These are phyloP conservation scores for Orchesella cincta DNA, from an alignment of 1,140 invertebrate genomes.

Conservation along the genomic window DNA sequence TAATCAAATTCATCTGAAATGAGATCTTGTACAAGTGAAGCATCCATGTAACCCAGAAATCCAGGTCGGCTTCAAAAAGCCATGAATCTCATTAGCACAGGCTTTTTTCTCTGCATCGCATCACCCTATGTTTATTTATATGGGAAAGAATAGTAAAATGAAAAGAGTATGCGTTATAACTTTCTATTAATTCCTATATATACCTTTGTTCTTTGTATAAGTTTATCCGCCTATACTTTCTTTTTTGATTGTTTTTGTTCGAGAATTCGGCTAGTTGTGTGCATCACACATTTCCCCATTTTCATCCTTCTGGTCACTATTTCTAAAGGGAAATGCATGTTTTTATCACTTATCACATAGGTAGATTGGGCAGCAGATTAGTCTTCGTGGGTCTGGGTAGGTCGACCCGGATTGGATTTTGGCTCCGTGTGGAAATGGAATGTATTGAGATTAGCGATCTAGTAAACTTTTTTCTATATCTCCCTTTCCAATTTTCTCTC, in stretches of 20 bases:
- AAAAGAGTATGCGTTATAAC: too few species aligned
- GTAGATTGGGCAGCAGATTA: neutral
- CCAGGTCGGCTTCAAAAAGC: neutral
- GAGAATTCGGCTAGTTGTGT: neutral
- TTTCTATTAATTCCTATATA: too few species aligned
- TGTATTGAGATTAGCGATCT: slow-evolving; percentile 16
- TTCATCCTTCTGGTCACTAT: slow-evolving; percentile 4
- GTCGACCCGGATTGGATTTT: neutral
- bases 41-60: too few species aligned
- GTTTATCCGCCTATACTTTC: neutral
- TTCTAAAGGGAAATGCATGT: too few species aligned
- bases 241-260: too few species aligned
- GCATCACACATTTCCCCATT: neutral
- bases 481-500: neutral
- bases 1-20: too few species aligned
- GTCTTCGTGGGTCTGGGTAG: neutral
- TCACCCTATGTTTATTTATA: too few species aligned
- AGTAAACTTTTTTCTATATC: neutral
- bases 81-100: neutral
- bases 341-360: neutral
- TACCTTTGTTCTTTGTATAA: neutral
- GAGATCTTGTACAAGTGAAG: too few species aligned
- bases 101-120: neutral
- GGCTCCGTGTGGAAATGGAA: neutral
- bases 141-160: too few species aligned